Conservation (phyloP, 37 sponge, comb jelly and placozoan genomes). For the Halisarca cf. caerulea region DNA sequence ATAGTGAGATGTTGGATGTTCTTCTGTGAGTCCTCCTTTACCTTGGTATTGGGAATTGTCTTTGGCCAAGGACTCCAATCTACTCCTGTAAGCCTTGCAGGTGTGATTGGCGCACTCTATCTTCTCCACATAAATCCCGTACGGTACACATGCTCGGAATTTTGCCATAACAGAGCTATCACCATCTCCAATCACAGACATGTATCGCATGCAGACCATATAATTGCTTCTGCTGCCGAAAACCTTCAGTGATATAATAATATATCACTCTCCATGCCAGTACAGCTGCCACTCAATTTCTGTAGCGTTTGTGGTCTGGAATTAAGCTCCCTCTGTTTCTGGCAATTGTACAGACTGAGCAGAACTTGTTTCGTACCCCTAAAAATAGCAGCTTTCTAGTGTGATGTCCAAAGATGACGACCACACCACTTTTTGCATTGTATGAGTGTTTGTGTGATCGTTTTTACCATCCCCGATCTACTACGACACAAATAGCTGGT, state of each 20-base stretch:
- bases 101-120: conserved; percentile 15
- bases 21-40: not conserved
- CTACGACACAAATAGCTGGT: too few species aligned
- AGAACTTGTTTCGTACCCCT: conserved; percentile 9
- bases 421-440: conserved; percentile 15
- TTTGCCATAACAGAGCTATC: conserved; percentile 18
- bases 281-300: not conserved
- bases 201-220: conserved; percentile 25
- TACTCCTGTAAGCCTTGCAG: not conserved
- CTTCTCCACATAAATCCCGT: not conserved
- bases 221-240: not conserved
- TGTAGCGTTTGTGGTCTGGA: not conserved
- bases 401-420: not conserved
- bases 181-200: conserved; percentile 23
- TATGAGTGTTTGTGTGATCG: conserved; percentile 26
- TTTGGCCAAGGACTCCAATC: not conserved
- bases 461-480: conserved; percentile 66
- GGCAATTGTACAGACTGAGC: not conserved
- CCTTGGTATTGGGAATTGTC: not conserved
- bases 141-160: not conserved
- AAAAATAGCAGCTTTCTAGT: not conserved
- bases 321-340: not conserved
- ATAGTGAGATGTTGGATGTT: conserved; percentile 19
- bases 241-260: not conserved
- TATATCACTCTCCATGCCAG: conserved; percentile 6